Evolutionary conservation across 1,140 invertebrate genomes (phyloP).

Genomic region (Drosophila bocqueti): DNA sequence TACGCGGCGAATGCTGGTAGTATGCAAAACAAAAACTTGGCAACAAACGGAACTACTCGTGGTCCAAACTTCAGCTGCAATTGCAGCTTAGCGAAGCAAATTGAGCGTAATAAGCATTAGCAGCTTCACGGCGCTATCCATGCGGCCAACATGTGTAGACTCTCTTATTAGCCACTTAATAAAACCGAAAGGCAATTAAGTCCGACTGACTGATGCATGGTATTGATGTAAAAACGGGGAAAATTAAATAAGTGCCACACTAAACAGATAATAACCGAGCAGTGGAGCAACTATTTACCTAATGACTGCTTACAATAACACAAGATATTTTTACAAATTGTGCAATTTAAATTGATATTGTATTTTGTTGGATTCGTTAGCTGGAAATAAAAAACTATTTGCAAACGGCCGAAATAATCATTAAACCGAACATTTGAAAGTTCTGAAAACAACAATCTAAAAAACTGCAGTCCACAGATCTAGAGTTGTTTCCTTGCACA

Average conservation of each 20-base stretch:
- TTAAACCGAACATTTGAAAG: background rate
- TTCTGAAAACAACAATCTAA: background rate
- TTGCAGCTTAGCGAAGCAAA: slow-evolving; percentile 42
- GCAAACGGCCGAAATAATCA: background rate
- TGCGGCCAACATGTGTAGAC: slow-evolving; percentile 12
- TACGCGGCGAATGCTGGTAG: background rate
- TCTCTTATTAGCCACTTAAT: slow-evolving; percentile 63
- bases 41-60: slow-evolving; percentile 28
- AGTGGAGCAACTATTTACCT: slow-evolving; percentile 12
- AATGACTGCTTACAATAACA: slow-evolving; percentile 8
- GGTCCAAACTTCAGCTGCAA: slow-evolving; percentile 34
- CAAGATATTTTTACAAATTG: background rate
- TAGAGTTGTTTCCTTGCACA: background rate
- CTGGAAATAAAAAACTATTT: too few species aligned
- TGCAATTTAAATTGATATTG: background rate
- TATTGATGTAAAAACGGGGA: slow-evolving; percentile 31
- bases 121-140: slow-evolving; percentile 28
- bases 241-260: slow-evolving; percentile 42
- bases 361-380: background rate
- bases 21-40: slow-evolving; percentile 38
- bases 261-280: slow-evolving; percentile 42
- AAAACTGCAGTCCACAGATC: background rate
- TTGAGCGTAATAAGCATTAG: slow-evolving; percentile 59
- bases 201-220: slow-evolving; percentile 15
- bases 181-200: slow-evolving; percentile 49